Evolutionary conservation across 2,797 vertebrate species (phyloP).

Genomic region (Acipenser ruthenus): DNA sequence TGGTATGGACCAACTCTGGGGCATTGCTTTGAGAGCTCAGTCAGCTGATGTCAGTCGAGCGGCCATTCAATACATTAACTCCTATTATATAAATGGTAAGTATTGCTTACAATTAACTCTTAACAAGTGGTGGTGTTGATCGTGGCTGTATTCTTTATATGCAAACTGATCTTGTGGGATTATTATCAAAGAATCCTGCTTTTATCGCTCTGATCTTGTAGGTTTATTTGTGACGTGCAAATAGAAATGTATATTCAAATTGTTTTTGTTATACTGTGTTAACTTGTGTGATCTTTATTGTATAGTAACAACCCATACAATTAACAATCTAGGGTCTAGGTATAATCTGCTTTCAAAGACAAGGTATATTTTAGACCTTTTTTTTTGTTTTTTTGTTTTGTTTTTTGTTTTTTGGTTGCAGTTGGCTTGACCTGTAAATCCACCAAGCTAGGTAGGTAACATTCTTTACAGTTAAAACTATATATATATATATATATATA

Average conservation of each 20-base stretch:
- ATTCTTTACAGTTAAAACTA: background rate
- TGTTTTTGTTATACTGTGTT: background rate
- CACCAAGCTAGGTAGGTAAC: background rate
- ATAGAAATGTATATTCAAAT: background rate
- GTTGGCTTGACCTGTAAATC: constrained; percentile 4
- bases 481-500: no score
- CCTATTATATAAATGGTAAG: constrained; percentile 96
- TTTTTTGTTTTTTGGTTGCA: background rate
- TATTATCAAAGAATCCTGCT: background rate
- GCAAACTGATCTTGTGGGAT: background rate
- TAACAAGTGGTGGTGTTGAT: background rate
- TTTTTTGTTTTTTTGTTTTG: no score
- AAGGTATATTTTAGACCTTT: background rate
- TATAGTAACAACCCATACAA: no score
- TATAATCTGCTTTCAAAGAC: no score
- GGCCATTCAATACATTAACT: constrained; percentile 98
- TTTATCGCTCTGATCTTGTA: background rate
- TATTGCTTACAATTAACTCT: constrained; percentile 1
- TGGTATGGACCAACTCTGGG: constrained; percentile 98
- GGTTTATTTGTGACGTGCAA: background rate
- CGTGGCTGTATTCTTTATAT: background rate
- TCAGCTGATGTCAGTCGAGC: constrained; percentile 94
- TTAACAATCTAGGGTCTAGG: no score
- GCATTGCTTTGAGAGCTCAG: constrained; percentile 89
- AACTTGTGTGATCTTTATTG: no score